These are phyloP conservation scores for Hypercompe scribonia DNA, from an alignment of 2,888 invertebrate species.

Conservation along the genomic window DNA sequence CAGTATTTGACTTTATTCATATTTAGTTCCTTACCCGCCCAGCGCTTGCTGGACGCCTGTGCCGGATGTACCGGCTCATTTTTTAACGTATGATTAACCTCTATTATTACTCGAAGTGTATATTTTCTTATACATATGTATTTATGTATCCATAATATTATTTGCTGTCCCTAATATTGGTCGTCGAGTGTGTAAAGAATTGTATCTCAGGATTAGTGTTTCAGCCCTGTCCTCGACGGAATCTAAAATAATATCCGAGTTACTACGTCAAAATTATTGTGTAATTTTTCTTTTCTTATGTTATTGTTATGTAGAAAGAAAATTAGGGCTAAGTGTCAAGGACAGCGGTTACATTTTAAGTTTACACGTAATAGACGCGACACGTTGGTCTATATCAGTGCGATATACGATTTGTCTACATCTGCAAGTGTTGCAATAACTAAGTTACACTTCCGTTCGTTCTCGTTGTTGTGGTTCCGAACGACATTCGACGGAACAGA, in stretches of 20 bases:
- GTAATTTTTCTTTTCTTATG: constrained; percentile 9
- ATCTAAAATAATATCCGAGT: constrained; percentile 23
- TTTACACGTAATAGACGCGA: constrained; percentile 16
- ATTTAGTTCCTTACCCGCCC: constrained; percentile 69
- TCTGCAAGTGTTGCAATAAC: constrained; percentile 28
- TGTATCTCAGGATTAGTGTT: constrained; percentile 29
- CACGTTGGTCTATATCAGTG: constrained; percentile 4
- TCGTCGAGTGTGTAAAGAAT: constrained; percentile 34
- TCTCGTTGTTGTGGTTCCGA: background rate
- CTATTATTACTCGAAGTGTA: constrained; percentile 61
- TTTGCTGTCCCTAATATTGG: constrained; percentile 30
- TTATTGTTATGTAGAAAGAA: constrained; percentile 22
- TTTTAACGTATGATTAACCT: constrained; percentile 50
- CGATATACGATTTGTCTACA: constrained; percentile 24
- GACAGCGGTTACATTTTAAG: constrained; percentile 26
- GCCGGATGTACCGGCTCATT: constrained; percentile 55
- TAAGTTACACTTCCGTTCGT: constrained; percentile 25
- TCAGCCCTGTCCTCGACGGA: constrained; percentile 26
- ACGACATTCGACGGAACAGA: background rate
- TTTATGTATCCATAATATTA: constrained; percentile 38
- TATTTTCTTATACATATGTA: constrained; percentile 47
- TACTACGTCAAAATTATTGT: constrained; percentile 20
- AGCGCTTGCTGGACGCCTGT: constrained; percentile 20
- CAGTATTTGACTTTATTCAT: constrained; percentile 75
- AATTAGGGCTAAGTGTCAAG: constrained; percentile 34